Evolutionary conservation across 2,113 vertebrate genomes (phyloP).

Genomic region (Nematolebias whitei): DNA sequence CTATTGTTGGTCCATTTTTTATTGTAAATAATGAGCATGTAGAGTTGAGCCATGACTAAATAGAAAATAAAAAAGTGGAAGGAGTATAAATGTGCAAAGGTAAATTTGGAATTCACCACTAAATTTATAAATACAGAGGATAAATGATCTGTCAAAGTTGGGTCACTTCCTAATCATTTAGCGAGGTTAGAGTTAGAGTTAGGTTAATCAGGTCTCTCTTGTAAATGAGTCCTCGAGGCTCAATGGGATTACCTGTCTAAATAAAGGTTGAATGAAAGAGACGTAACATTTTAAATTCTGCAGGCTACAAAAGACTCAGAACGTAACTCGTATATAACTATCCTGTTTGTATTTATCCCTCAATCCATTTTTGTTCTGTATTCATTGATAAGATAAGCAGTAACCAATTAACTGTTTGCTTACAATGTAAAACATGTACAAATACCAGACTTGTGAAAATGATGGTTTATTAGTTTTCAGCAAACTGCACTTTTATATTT

Average conservation of each 20-base stretch:
- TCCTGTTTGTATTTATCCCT: neutral
- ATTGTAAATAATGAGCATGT: slow-evolving; percentile 6
- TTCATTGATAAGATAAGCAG: slow-evolving; percentile 8
- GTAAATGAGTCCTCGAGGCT: too few species aligned
- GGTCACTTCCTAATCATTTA: too few species aligned
- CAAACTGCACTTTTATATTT: slow-evolving; percentile 29
- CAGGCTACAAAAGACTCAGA: slow-evolving; percentile 13
- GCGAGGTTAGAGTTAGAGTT: slow-evolving; percentile 13
- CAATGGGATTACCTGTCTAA: too few species aligned
- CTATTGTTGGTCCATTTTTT: neutral
- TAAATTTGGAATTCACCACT: slow-evolving; percentile 43
- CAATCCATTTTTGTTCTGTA: slow-evolving; percentile 1
- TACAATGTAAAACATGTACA: slow-evolving; percentile 44
- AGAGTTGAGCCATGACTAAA: slow-evolving; percentile 13
- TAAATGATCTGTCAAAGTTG: too few species aligned
- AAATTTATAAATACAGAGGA: slow-evolving; percentile 1
- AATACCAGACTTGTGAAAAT: slow-evolving; percentile 32
- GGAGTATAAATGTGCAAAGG: slow-evolving; percentile 6
- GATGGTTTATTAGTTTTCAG: slow-evolving; percentile 41
- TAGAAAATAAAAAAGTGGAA: slow-evolving; percentile 1
- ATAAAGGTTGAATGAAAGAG: too few species aligned
- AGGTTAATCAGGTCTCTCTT: neutral
- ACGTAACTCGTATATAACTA: slow-evolving; percentile 8
- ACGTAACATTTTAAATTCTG: slow-evolving; percentile 16
- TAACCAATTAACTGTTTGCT: slow-evolving; percentile 6